phyloP scores from a whole-genome alignment of 2,797 vertebrate genomes.

The Melanotaenia boesemani region DNA sequence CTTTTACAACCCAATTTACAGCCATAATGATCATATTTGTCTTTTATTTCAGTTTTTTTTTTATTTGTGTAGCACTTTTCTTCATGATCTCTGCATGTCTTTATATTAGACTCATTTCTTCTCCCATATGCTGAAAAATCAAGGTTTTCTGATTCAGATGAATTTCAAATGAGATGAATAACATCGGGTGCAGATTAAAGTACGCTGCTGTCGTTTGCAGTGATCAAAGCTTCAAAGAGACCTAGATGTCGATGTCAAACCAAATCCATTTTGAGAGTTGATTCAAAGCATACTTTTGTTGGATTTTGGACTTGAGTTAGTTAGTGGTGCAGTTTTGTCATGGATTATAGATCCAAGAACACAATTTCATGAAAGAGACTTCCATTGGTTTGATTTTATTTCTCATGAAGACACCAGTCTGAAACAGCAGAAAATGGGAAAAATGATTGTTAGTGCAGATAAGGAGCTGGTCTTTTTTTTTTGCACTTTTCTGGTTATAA shows the following conservation, averaged over 20 bases:
- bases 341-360: slow-evolving; percentile 5
- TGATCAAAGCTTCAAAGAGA: slow-evolving; percentile 28
- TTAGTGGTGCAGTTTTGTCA: background rate
- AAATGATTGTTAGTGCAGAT: background rate
- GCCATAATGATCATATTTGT: no score
- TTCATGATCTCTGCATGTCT: background rate
- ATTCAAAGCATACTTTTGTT: background rate
- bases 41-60: no score
- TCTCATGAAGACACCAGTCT: background rate
- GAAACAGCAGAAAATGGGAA: no score
- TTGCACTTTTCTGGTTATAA: background rate
- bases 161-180: slow-evolving; percentile 17
- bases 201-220: background rate
- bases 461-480: no score
- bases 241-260: slow-evolving; percentile 9
- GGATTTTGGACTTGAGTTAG: background rate
- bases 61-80: no score
- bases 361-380: background rate
- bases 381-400: background rate
- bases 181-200: slow-evolving; percentile 21
- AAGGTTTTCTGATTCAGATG: slow-evolving; percentile 6
- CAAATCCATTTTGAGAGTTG: slow-evolving; percentile 5
- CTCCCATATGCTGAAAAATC: slow-evolving; percentile 3
- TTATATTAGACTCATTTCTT: background rate
- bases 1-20: no score